Percentiles rank a stretch among this genome's conserved stretches.
Evolutionary conservation across 1,140 invertebrate genomes (phyloP).

Genomic region (Nymphalis io): DNA sequence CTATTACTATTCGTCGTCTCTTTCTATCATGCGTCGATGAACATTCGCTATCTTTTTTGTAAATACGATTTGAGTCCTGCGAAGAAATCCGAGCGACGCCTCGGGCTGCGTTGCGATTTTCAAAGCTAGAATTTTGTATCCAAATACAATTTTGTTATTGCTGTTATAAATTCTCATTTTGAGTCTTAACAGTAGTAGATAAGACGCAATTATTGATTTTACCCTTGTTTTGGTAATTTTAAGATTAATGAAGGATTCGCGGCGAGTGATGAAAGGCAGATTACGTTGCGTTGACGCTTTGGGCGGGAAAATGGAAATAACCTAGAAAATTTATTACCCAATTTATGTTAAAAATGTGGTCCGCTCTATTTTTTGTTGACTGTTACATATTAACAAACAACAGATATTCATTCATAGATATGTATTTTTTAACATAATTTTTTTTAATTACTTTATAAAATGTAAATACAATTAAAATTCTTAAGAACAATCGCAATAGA

Average conservation of each 20-base stretch:
- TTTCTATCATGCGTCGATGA: conserved; percentile 34
- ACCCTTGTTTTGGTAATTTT: conserved; percentile 38
- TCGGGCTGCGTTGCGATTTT: conserved; percentile 55
- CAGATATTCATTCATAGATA: no score
- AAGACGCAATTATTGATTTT: conserved; percentile 33
- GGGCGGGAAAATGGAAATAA: conserved; percentile 62
- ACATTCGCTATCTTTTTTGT: conserved; percentile 46
- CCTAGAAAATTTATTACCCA: conserved; percentile 48
- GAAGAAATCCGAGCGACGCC: conserved; percentile 51
- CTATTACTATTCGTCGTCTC: conserved; percentile 52
- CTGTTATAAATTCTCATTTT: conserved; percentile 6
- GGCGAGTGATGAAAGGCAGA: conserved; percentile 61
- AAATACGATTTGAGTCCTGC: conserved; percentile 51
- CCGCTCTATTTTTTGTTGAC: no score
- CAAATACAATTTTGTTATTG: conserved; percentile 32
- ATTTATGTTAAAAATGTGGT: no score
- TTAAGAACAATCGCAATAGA: no score
- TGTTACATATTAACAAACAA: no score
- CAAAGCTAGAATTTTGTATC: conserved; percentile 61
- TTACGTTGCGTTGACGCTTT: conserved; percentile 61
- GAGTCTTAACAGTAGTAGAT: not conserved
- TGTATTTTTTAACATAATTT: no score
- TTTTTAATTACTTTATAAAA: conserved; percentile 17
- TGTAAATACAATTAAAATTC: no score
- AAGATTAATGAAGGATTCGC: conserved; percentile 65